These are phyloP conservation scores for Rhinogobius similis DNA, from an alignment of 2,113 vertebrate species.

Conservation along the genomic window DNA sequence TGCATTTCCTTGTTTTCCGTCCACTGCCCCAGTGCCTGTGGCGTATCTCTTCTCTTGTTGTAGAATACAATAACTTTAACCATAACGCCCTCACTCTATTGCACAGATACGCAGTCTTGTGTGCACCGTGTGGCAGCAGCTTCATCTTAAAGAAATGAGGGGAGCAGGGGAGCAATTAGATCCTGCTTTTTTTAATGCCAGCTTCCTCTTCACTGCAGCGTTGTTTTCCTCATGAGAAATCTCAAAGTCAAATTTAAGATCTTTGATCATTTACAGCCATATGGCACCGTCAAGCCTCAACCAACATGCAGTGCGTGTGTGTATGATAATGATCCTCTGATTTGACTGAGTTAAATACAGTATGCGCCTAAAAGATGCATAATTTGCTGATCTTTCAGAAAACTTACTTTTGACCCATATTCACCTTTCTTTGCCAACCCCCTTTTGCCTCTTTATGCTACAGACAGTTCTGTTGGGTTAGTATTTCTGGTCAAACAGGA, in stretches of 20 bases:
- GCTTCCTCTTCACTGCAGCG: constrained; percentile 44
- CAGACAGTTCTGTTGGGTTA: no score
- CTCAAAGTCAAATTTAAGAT: constrained; percentile 72
- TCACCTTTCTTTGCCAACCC: no score
- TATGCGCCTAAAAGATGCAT: background rate
- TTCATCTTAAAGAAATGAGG: constrained; percentile 65
- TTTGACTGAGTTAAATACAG: constrained; percentile 22
- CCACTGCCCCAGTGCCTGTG: constrained; percentile 35
- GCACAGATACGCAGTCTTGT: constrained; percentile 24
- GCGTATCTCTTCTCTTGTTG: constrained; percentile 68
- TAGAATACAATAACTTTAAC: constrained; percentile 63
- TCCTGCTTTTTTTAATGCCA: constrained; percentile 65
- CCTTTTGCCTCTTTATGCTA: no score
- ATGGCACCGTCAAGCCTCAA: constrained; percentile 34
- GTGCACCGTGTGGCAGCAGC: constrained; percentile 45
- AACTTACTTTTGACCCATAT: no score
- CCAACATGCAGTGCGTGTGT: constrained; percentile 18
- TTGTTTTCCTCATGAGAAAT: constrained; percentile 59
- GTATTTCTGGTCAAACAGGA: no score
- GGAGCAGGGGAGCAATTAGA: constrained; percentile 69
- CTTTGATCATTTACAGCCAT: constrained; percentile 65
- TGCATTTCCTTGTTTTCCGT: constrained; percentile 8
- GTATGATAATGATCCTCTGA: constrained; percentile 33
- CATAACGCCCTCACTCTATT: constrained; percentile 22
- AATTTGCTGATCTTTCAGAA: background rate